These are phyloP conservation scores for Synchiropus splendidus DNA, from an alignment of 2,113 vertebrate genomes.

Conservation along the genomic window DNA sequence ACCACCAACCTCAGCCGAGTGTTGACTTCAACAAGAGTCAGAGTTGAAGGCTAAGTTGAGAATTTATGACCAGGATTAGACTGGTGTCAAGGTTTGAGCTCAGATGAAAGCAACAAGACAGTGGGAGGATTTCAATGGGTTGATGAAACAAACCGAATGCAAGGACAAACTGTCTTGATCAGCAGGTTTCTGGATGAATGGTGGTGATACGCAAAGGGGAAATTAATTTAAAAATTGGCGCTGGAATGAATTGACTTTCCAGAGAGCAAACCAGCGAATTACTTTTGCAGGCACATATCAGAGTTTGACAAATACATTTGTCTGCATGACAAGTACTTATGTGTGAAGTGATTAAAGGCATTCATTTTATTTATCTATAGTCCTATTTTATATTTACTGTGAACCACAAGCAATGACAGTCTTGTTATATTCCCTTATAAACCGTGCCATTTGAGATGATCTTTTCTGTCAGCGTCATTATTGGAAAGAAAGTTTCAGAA, in stretches of 20 bases:
- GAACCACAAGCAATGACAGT: too few relatives aligned
- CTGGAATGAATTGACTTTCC: neutral
- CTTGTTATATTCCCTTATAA: too few relatives aligned
- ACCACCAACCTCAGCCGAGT: slow-evolving; percentile 7
- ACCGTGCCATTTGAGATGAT: too few relatives aligned
- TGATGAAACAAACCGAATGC: neutral
- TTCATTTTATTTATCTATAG: too few relatives aligned
- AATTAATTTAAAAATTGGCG: neutral
- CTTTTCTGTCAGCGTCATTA: too few relatives aligned
- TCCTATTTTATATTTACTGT: too few relatives aligned
- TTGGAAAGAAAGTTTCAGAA: too few relatives aligned
- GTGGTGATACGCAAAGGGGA: neutral
- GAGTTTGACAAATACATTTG: too few relatives aligned
- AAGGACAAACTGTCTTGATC: neutral
- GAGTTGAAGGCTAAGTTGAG: slow-evolving; percentile 30
- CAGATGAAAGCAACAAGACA: neutral
- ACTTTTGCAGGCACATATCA: too few relatives aligned
- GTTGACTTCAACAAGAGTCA: slow-evolving; percentile 19
- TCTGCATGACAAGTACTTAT: too few relatives aligned
- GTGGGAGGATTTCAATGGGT: neutral
- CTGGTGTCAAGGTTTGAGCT: neutral
- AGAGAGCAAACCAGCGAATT: too few relatives aligned
- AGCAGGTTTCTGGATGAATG: neutral
- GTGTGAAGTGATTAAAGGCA: too few relatives aligned
- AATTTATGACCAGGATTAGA: slow-evolving; percentile 3